Conservation (phyloP, 37 sponge, comb jelly and placozoan species). For the Cliona cf. orientalis region DNA sequence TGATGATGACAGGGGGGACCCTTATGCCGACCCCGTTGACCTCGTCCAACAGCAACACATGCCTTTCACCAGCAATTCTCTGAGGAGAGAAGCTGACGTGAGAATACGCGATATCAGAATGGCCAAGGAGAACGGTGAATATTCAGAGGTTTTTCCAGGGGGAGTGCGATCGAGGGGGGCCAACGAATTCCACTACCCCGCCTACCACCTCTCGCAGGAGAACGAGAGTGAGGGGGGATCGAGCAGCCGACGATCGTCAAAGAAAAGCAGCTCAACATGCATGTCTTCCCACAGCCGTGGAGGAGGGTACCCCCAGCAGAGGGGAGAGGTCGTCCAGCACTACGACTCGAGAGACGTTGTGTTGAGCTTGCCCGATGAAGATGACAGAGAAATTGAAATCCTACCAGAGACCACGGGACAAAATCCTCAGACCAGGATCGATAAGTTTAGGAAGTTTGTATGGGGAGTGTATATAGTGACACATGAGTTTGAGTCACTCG, state of each 20-base stretch:
- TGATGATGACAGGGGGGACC: neutral
- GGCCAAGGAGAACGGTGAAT: constrained; percentile 6
- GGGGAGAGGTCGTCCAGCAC: neutral
- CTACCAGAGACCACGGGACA: neutral
- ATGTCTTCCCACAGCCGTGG: too few species aligned
- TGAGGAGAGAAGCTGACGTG: neutral
- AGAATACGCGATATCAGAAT: neutral
- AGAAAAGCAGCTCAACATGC: neutral
- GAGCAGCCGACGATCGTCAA: neutral
- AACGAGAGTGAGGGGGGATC: constrained; percentile 19
- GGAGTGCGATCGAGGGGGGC: neutral
- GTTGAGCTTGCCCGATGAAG: neutral
- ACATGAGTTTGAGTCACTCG: constrained; percentile 37
- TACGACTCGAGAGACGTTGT: neutral
- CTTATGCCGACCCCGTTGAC: constrained; percentile 31
- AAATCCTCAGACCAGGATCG: constrained; percentile 5
- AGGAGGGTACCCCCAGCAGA: neutral
- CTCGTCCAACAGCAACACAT: constrained; percentile 1
- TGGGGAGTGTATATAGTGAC: constrained; percentile 78
- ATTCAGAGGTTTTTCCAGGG: constrained; percentile 27
- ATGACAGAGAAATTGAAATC: neutral
- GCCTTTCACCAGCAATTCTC: neutral
- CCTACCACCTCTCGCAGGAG: neutral
- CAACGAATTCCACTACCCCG: neutral
- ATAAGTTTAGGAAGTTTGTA: constrained; percentile 67